Base-by-base conservation (phyloP, 1,140 invertebrate species). In the Lasioglossum baleicum region DNA sequence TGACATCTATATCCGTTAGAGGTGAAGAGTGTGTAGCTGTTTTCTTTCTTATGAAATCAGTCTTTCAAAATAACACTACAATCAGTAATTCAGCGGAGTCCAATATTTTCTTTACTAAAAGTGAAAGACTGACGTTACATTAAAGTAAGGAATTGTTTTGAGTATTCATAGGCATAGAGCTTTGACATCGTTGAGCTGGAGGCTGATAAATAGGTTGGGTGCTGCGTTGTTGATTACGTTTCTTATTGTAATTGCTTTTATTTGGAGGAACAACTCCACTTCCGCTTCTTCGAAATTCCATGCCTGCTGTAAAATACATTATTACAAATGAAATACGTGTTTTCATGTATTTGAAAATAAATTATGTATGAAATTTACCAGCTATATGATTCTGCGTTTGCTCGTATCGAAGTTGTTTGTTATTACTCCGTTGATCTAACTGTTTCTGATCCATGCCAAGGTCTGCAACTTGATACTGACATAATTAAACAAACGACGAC, bases 181-280 rank as follows among this genome's bases (percentile, higher is more conserved):
- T 76, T 44, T 87, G 79, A 67, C 64, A 61, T 81, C 92, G 89
- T 81, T 93, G 91, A 61, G 91, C 91, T 7, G 92, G 92, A 63
- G 92, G 92, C 73, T 93, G 92, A 75, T 93, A 93, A 74, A 93
- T 93, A 1, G 91, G 90, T 77, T 92, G 92, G 4, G 92, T 81
- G 76, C 85, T 92, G 44, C 92, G 89, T 61, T 92, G 91, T 51
- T 90, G 90, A 56, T 73, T 87, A 13, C 90, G 83, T 81, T 88
- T 90, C 61, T 88, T 90, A 64, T 87, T 90, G 60, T 91, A 90
- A 72, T 84, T 89, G 58, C 22, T 0, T 63, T 87, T 90, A 63
- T 77, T 83, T 20, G 83, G 75, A 20, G 83, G 80, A 65, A 71
- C 80, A 8, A 83, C 83, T 56, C 90, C 87, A 22, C 80, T 86